phyloP scores from a whole-genome alignment of 2,888 invertebrate species.

The Glaucopsyche alexis region DNA sequence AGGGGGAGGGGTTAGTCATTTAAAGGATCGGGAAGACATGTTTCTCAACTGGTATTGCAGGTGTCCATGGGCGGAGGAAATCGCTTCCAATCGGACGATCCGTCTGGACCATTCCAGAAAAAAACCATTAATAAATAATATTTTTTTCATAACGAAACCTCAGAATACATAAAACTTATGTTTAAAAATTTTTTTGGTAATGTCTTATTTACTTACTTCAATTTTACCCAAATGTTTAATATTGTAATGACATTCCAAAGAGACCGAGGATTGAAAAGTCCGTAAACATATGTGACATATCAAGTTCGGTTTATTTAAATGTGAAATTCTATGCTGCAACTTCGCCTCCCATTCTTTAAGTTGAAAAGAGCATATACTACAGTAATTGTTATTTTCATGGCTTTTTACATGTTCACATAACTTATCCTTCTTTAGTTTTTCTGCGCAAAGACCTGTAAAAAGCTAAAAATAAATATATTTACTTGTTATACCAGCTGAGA shows the following conservation, averaged over 20 bases:
- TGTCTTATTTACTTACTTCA: too few species aligned
- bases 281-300: slow-evolving; percentile 55
- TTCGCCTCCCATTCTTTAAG: slow-evolving; percentile 48
- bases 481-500: too few species aligned
- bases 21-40: too few species aligned
- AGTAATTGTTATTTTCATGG: slow-evolving; percentile 47
- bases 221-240: slow-evolving; percentile 43
- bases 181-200: too few species aligned
- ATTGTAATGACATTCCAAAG: slow-evolving; percentile 56
- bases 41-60: too few species aligned
- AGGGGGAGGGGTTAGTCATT: too few species aligned
- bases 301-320: slow-evolving; percentile 46
- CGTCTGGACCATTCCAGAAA: too few species aligned
- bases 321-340: slow-evolving; percentile 53
- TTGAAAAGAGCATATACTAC: slow-evolving; percentile 47
- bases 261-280: slow-evolving; percentile 37
- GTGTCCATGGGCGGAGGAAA: too few species aligned
- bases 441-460: slow-evolving; percentile 51
- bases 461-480: background rate
- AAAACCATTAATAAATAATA: too few species aligned
- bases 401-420: slow-evolving; percentile 50
- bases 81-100: too few species aligned
- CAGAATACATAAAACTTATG: too few species aligned
- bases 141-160: too few species aligned
- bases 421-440: slow-evolving; percentile 41